These are phyloP conservation scores for Peromyscus eremicus DNA, from an alignment of 2,797 vertebrate species.

Conservation along the genomic window DNA sequence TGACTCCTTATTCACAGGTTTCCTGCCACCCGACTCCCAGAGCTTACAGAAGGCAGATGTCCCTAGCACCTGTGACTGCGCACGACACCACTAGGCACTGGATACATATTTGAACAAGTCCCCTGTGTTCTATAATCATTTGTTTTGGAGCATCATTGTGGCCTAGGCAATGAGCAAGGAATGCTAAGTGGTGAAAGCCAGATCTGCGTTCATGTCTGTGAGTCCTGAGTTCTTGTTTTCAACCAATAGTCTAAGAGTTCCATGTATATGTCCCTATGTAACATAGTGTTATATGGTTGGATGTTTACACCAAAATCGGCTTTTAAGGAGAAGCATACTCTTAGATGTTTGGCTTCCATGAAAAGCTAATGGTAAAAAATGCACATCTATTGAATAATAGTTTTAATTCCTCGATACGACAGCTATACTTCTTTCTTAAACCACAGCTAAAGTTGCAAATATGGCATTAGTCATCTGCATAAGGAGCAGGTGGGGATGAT, in stretches of 20 bases:
- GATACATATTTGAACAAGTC: neutral
- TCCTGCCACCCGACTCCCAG: neutral
- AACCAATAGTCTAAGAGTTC: neutral
- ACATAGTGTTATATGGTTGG: neutral
- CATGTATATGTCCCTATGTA: neutral
- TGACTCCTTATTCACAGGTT: neutral
- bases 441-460: constrained; percentile 25
- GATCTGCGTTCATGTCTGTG: neutral
- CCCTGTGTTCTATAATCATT: neutral
- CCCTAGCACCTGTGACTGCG: neutral
- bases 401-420: neutral
- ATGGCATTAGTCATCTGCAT: neutral
- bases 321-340: neutral
- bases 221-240: neutral
- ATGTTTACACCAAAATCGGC: neutral
- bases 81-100: neutral
- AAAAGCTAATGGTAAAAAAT: neutral
- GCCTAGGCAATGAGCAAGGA: neutral
- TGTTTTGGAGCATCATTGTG: neutral
- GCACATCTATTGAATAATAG: neutral
- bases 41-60: neutral
- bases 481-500: neutral
- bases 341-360: neutral
- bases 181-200: neutral
- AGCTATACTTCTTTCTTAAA: neutral